These are phyloP conservation scores for Hylaea fasciaria DNA, from an alignment of 2,888 invertebrate species.

Conservation along the genomic window DNA sequence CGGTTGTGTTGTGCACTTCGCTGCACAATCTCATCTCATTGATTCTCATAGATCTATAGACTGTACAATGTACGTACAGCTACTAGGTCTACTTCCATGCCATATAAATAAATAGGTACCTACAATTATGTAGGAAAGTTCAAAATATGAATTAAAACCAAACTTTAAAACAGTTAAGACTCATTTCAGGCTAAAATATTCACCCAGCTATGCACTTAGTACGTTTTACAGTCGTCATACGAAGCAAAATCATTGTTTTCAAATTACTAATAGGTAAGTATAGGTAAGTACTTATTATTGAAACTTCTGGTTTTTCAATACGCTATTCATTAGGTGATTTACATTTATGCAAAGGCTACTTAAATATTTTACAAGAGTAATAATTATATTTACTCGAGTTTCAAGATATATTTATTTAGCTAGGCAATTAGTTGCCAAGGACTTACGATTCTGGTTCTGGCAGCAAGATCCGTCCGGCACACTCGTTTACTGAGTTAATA, in stretches of 20 bases:
- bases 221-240: slow-evolving; percentile 2
- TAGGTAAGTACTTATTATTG: background rate
- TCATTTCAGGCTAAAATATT: slow-evolving; percentile 1
- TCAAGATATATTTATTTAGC: background rate
- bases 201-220: background rate
- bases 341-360: slow-evolving; percentile 3
- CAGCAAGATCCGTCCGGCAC: too few species aligned
- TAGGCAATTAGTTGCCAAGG: background rate
- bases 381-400: slow-evolving; percentile 10
- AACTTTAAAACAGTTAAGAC: background rate
- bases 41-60: too few species aligned
- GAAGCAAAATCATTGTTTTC: slow-evolving; percentile 19
- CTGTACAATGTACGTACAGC: too few species aligned
- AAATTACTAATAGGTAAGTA: too few species aligned
- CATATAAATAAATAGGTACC: too few species aligned
- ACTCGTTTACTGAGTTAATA: too few species aligned
- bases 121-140: too few species aligned
- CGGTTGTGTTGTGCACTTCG: too few species aligned
- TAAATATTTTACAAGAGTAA: slow-evolving; percentile 3
- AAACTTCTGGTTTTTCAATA: slow-evolving; percentile 14
- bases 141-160: too few species aligned
- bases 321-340: slow-evolving; percentile 8
- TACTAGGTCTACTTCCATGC: too few species aligned
- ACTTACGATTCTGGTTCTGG: background rate
- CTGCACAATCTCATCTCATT: too few species aligned